phyloP scores from a whole-genome alignment of 1,140 invertebrate species.

The Aporrectodea caliginosa region DNA sequence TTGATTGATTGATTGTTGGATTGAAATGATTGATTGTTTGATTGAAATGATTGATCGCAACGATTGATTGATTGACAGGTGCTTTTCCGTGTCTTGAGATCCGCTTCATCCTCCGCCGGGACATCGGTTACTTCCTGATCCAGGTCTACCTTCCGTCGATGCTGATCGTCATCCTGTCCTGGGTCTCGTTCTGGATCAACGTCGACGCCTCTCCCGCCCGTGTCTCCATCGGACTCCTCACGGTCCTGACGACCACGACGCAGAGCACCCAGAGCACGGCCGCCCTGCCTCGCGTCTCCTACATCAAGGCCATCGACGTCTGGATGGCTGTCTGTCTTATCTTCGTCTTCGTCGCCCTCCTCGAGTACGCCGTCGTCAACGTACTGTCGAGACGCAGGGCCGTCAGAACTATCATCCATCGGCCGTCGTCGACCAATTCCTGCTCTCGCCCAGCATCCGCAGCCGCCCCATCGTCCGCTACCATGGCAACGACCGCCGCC shows the following conservation, averaged over 20 bases:
- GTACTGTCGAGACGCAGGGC: slow-evolving; percentile 15
- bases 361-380: slow-evolving; percentile 73
- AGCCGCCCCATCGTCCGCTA: neutral
- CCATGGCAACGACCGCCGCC: too few relatives aligned
- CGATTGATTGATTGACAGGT: neutral
- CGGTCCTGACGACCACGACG: slow-evolving; percentile 43
- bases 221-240: slow-evolving; percentile 48
- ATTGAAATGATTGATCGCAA: neutral
- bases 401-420: slow-evolving; percentile 4
- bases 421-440: neutral
- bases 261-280: slow-evolving; percentile 31
- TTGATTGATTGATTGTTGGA: neutral
- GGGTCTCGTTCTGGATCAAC: slow-evolving; percentile 85
- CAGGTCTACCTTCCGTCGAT: slow-evolving; percentile 86
- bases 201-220: slow-evolving; percentile 60
- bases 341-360: slow-evolving; percentile 74
- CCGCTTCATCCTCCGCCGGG: slow-evolving; percentile 78
- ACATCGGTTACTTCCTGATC: slow-evolving; percentile 70
- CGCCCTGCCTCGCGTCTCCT: slow-evolving; percentile 35
- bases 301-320: slow-evolving; percentile 70
- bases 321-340: slow-evolving; percentile 84
- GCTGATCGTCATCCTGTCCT: slow-evolving; percentile 83
- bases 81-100: slow-evolving; percentile 60
- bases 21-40: neutral
- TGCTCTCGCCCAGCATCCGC: neutral